Percentiles rank a stretch among this genome's conserved stretches.
Conservation (phyloP, 2,888 invertebrate species). For the Pinctada fucata region DNA sequence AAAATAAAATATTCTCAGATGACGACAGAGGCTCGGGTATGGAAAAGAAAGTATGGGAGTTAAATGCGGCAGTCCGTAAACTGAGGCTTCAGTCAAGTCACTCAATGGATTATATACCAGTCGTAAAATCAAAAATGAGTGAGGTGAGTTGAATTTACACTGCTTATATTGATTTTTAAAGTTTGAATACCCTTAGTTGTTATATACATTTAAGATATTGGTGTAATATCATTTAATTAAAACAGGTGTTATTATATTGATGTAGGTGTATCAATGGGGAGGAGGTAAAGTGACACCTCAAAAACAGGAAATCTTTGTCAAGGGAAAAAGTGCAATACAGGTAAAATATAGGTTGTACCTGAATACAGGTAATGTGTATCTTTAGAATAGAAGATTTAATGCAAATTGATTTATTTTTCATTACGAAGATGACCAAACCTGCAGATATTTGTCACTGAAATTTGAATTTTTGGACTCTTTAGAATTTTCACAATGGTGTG, state of each 20-base stretch:
- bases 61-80: slow-evolving; percentile 67
- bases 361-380: not conserved
- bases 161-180: too few relatives aligned
- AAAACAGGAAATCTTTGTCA: slow-evolving; percentile 73
- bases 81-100: slow-evolving; percentile 58
- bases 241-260: not conserved
- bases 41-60: slow-evolving; percentile 67
- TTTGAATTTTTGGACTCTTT: too few relatives aligned
- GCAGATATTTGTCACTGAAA: not conserved
- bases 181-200: too few relatives aligned
- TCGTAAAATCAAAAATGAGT: slow-evolving; percentile 73
- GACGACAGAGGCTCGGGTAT: slow-evolving; percentile 35
- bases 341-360: slow-evolving; percentile 34
- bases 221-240: too few relatives aligned
- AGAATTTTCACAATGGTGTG: too few relatives aligned
- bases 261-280: slow-evolving; percentile 76
- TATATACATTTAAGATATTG: too few relatives aligned
- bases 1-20: slow-evolving; percentile 51
- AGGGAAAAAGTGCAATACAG: slow-evolving; percentile 71
- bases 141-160: slow-evolving; percentile 59
- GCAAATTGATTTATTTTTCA: not conserved
- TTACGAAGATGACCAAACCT: not conserved
- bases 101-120: slow-evolving; percentile 64
- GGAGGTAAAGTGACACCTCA: slow-evolving; percentile 74
- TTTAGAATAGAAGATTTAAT: not conserved